Evolutionary conservation across 2,113 vertebrate species (phyloP), one percentile per base, ranked within the genome.

Genomic region (Desmodus rotundus): DNA sequence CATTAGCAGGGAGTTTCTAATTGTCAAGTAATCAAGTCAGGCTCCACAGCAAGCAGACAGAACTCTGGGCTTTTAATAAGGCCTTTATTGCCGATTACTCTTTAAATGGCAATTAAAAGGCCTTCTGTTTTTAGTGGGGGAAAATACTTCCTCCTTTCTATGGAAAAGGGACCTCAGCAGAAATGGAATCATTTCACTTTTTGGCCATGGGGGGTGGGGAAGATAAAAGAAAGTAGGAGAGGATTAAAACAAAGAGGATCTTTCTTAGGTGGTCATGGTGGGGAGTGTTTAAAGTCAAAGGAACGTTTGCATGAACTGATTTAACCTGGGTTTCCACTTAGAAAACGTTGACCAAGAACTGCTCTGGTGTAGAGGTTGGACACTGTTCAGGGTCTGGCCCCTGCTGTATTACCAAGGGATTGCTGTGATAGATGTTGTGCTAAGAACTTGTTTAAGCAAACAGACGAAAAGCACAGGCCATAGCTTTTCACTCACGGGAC

Each of bases 1-100:
- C 47, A 72, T 96, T 95, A 96, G 72, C 63, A 87, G 93, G 50
- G 89, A 91, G 65, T 65, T 97, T 97, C 96, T 98, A 96, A 97
- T 97, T 95, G 95, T 56, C 92, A 92, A 15, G 93, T 96, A 97
- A 98, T 98, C 96, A 97, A 98, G 93, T 94, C 85, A 96, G 96
- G 80, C 61, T 84, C 95, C 91, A 72, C 77, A 17, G 4, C 93
- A 92, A 93, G 78, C 88, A 95, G 98, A 97, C 76, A 94, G 91
- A 76, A 96, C 52, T 95, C 70, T 58, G 50, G 43, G 95, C 94
- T 92, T 97, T 97, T 98, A 97, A 95, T 93, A 96, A 94, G 87
- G 83, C 87, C 74, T 96, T 94, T 87, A 56, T 78, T 90, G 77
- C 63, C 36, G 89, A 91, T 82, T 88, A 88, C 33, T 91, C 80